phyloP scores from a whole-genome alignment of 2,113 vertebrate genomes.

The Halichoerus grypus region DNA sequence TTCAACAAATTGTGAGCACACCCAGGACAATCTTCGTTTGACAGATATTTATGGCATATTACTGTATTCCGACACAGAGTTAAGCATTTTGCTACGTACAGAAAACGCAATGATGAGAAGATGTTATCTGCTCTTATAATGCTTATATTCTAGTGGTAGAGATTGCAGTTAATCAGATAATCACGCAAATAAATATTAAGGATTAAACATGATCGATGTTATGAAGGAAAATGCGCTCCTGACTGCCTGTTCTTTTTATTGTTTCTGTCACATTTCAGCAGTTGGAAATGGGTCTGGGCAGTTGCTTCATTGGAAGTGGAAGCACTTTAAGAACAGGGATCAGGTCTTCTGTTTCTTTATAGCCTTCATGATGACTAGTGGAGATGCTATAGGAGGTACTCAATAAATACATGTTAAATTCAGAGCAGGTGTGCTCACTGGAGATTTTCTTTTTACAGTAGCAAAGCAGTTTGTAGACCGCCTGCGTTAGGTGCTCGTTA shows the following conservation, averaged over 20 bases:
- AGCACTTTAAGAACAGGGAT: neutral
- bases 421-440: neutral
- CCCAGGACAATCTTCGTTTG: neutral
- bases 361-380: neutral
- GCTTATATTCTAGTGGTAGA: neutral
- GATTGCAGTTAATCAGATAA: neutral
- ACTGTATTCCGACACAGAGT: neutral
- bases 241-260: neutral
- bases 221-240: neutral
- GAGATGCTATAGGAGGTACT: neutral
- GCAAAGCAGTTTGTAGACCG: neutral
- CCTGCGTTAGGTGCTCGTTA: neutral
- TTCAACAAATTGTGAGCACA: neutral
- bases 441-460: neutral
- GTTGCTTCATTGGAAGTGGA: neutral
- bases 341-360: neutral
- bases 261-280: neutral
- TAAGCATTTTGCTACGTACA: neutral
- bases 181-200: neutral
- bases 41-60: neutral
- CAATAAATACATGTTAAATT: neutral
- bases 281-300: neutral
- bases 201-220: neutral
- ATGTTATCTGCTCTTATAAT: neutral
- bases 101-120: neutral